Conservation (phyloP, 2,797 vertebrate genomes). For the Silurus lanzhouensis region DNA sequence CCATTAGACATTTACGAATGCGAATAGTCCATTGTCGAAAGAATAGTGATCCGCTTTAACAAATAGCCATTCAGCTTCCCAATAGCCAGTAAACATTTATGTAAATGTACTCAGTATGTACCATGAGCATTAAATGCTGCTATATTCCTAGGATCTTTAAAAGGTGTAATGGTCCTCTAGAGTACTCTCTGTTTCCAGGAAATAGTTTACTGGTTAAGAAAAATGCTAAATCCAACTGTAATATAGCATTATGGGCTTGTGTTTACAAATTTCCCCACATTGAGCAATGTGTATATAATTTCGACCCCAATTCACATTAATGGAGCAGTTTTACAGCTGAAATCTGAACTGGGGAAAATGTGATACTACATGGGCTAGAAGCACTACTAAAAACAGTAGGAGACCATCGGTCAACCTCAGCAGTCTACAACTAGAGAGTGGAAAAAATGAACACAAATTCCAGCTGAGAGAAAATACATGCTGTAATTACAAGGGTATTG, state of each 20-base stretch:
- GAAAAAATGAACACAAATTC: slow-evolving; percentile 50
- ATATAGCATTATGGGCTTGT: not conserved
- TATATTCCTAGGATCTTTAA: slow-evolving; percentile 4
- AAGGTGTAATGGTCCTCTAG: not conserved
- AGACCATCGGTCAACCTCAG: slow-evolving; percentile 22
- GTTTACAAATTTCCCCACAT: not conserved
- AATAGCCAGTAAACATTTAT: not conserved
- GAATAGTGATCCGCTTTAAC: not conserved
- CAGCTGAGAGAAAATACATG: slow-evolving; percentile 38
- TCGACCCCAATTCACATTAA: slow-evolving; percentile 48
- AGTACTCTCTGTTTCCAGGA: not conserved
- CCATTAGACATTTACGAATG: slow-evolving; percentile 25
- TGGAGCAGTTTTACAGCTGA: slow-evolving; percentile 15
- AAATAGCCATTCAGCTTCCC: not conserved
- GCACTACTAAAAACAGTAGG: slow-evolving; percentile 15
- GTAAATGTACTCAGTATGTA: not conserved
- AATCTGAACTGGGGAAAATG: slow-evolving; percentile 41
- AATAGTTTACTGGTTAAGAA: not conserved
- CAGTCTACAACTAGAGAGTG: slow-evolving; percentile 29
- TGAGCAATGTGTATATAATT: not conserved
- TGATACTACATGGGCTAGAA: slow-evolving; percentile 37
- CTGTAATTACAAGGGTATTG: slow-evolving; percentile 66
- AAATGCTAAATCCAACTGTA: not conserved
- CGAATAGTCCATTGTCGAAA: slow-evolving; percentile 7
- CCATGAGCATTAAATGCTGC: not conserved